Percentiles rank a stretch among this genome's conserved stretches.
Evolutionary conservation across 2,888 invertebrate species (phyloP).

Genomic region (Schizotus pectinicornis): DNA sequence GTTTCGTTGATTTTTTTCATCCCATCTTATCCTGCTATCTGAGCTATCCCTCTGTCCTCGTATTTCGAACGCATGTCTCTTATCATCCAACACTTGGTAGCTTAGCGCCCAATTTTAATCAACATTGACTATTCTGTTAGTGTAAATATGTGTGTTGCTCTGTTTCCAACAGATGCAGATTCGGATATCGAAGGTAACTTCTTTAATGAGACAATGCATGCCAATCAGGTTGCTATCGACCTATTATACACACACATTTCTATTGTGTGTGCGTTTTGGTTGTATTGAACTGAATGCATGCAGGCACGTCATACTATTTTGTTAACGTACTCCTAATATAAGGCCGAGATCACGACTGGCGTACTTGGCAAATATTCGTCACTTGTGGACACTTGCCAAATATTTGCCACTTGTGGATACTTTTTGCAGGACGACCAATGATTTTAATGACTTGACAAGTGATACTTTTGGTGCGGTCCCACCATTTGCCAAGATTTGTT

Average conservation of each 20-base stretch:
- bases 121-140: slow-evolving; percentile 29
- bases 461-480: no score
- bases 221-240: not conserved
- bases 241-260: not conserved
- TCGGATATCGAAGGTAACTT: slow-evolving; percentile 60
- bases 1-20: slow-evolving; percentile 40
- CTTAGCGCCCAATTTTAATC: no score
- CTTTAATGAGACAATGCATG: slow-evolving; percentile 1
- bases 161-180: slow-evolving; percentile 55
- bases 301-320: no score
- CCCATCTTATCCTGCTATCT: not conserved
- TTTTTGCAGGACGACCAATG: no score
- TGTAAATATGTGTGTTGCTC: slow-evolving; percentile 49
- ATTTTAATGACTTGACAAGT: no score
- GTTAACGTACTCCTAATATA: no score
- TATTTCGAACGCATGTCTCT: not conserved
- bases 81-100: not conserved
- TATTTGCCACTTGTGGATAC: no score
- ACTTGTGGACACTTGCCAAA: no score
- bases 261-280: not conserved
- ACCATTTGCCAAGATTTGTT: no score
- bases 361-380: no score
- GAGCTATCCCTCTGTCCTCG: not conserved
- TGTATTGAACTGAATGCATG: not conserved
- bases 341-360: no score